These are phyloP conservation scores for Alfaro cultratus DNA, from an alignment of 2,797 vertebrate species.

Conservation along the genomic window DNA sequence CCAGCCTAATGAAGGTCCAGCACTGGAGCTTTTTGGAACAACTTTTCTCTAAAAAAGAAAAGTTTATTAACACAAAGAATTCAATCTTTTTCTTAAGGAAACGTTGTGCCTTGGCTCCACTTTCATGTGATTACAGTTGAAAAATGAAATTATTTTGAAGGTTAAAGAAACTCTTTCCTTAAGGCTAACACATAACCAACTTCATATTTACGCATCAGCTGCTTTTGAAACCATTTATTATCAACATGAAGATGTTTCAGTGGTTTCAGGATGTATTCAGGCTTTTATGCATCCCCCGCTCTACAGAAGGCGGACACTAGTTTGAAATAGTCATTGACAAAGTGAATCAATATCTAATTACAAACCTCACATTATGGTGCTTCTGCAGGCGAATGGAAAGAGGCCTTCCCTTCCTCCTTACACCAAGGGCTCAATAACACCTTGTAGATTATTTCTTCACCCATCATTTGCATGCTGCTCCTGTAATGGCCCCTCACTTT, in stretches of 20 bases:
- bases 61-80: too few species aligned
- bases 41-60: too few species aligned
- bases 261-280: constrained; percentile 78
- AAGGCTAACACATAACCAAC: not conserved
- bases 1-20: too few species aligned
- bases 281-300: constrained; percentile 69
- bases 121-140: not conserved
- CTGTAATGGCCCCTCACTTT: constrained; percentile 65
- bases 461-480: constrained; percentile 76
- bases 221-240: constrained; percentile 39
- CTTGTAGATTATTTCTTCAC: constrained; percentile 79
- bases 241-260: constrained; percentile 64
- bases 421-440: constrained; percentile 72
- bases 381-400: constrained; percentile 53
- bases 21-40: too few species aligned
- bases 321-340: constrained; percentile 80
- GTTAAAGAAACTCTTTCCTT: constrained; percentile 27
- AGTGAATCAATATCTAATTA: constrained; percentile 91
- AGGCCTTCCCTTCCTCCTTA: constrained; percentile 68
- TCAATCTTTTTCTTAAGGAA: not conserved
- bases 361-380: constrained; percentile 73
- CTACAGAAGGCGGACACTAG: constrained; percentile 60
- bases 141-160: constrained; percentile 24
- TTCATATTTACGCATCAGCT: constrained; percentile 30
- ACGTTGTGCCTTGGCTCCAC: not conserved